Evolutionary conservation across 1,140 invertebrate species (phyloP).

Genomic region (Ctenoplectra terminalis): DNA sequence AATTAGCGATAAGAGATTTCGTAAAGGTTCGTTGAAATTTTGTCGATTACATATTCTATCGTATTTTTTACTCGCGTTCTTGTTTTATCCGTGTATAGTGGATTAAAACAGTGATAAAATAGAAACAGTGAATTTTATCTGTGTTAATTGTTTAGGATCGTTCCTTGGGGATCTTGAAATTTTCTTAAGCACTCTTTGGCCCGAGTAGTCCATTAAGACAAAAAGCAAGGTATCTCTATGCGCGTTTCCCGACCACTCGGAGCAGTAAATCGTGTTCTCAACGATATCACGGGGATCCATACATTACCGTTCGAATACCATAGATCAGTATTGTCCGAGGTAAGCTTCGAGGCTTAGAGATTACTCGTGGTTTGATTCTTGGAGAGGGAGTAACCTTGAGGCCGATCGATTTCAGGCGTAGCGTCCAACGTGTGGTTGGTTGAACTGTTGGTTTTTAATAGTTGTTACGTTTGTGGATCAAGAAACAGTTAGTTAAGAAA

Average conservation of each 20-base stretch:
- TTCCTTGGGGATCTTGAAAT: no score
- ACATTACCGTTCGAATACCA: slow-evolving; percentile 8
- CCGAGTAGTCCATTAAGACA: neutral
- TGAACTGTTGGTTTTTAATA: neutral
- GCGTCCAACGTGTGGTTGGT: neutral
- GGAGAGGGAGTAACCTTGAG: neutral
- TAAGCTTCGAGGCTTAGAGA: slow-evolving; percentile 18
- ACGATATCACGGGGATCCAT: slow-evolving; percentile 8
- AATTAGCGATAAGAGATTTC: no score
- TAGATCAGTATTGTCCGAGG: slow-evolving; percentile 23
- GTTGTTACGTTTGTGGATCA: neutral
- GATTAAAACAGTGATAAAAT: no score
- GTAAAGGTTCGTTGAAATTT: no score
- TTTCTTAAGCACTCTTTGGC: neutral
- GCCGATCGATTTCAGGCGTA: neutral
- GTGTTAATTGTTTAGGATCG: neutral
- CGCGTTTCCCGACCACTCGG: neutral
- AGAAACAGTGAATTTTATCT: no score
- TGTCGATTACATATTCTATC: no score
- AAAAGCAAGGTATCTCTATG: neutral
- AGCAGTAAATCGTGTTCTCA: slow-evolving; percentile 6
- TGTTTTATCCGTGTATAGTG: no score
- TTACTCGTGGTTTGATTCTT: neutral
- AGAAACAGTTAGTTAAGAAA: no score
- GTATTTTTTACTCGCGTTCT: no score